Percentiles rank a stretch among this genome's conserved stretches.
phyloP scores from a whole-genome alignment of 2,888 invertebrate species.

The Coronaproctus castanopsis region DNA sequence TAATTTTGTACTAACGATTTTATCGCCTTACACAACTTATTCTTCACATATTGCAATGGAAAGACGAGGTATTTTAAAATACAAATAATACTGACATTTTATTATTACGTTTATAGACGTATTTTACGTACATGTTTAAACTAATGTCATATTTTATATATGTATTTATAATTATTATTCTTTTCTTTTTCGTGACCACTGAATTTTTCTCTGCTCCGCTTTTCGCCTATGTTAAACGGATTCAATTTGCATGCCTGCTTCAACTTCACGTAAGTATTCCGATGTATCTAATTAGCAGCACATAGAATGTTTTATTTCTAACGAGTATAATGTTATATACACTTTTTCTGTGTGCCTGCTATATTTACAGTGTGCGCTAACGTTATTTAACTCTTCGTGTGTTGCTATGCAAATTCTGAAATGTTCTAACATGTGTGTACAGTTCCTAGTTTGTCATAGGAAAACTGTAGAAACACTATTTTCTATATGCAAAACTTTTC shows the following conservation, averaged over 20 bases:
- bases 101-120: too few relatives aligned
- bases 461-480: background rate
- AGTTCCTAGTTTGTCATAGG: background rate
- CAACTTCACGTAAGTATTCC: constrained; percentile 14
- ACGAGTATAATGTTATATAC: background rate
- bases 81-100: background rate
- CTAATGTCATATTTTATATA: too few relatives aligned
- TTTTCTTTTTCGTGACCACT: constrained; percentile 38
- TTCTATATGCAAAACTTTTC: too few relatives aligned
- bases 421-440: background rate
- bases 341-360: background rate
- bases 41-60: too few relatives aligned
- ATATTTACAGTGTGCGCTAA: background rate
- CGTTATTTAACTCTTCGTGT: background rate
- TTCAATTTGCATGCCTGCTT: constrained; percentile 33
- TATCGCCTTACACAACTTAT: too few relatives aligned
- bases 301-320: background rate
- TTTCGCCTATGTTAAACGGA: constrained; percentile 33
- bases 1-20: too few relatives aligned
- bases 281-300: constrained; percentile 11
- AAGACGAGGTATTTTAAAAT: too few relatives aligned
- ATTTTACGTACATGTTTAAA: too few relatives aligned
- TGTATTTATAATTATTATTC: constrained; percentile 29
- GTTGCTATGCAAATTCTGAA: background rate
- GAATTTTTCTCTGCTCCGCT: constrained; percentile 64